Evolutionary conservation across 2,797 vertebrate species (phyloP), one percentile per base, ranked within the genome.

Genomic region (Pangasius larnaudii): DNA sequence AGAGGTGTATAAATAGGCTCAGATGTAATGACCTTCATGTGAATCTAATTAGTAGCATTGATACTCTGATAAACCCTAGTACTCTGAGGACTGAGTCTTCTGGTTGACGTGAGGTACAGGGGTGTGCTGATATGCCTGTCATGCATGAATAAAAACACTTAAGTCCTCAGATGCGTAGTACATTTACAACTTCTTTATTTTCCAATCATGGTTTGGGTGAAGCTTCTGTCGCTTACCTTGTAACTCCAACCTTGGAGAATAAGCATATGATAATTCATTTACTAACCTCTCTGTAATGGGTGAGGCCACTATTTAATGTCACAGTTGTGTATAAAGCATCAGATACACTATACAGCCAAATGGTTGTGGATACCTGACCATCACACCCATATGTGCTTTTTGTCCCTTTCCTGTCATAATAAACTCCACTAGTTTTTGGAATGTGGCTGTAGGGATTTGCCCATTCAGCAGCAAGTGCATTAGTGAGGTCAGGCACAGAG

Each of bases 1-100:
- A 78, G 8, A 22, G 18, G 51, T 78, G 18, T 22, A 78, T 56
- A 53, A 78, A 78, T 56, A 33, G 51, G n/a, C 51, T 33, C 51
- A 10, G 16, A 30, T 33, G 9, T 56, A 78, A 78, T 56, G 51
- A 56, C n/a, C 3, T 56, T 53, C 51, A 56, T 78, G 75, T 30
- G n/a, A 78, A 78, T 53, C 75, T 78, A 33, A 78, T 78, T 78
- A 56, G 16, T 56, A 79, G 53, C 46, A 79, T 4, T 79, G n/a
- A 33, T 79, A 56, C 16, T 3, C 5, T 79, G 30, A 33, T 56
- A 56, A 79, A 79, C 7, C 8, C 75, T 22, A 19, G 18, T 56
- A 56, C 75, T 79, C 51, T 79, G 51, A 11, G n/a, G 75, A 33
- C 27, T 74, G 42, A n/a, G 72, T 49, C 24, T 49, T 42, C 42